Evolutionary conservation across 2,113 vertebrate species (phyloP).

Genomic region (Ictidomys tridecemlineatus): DNA sequence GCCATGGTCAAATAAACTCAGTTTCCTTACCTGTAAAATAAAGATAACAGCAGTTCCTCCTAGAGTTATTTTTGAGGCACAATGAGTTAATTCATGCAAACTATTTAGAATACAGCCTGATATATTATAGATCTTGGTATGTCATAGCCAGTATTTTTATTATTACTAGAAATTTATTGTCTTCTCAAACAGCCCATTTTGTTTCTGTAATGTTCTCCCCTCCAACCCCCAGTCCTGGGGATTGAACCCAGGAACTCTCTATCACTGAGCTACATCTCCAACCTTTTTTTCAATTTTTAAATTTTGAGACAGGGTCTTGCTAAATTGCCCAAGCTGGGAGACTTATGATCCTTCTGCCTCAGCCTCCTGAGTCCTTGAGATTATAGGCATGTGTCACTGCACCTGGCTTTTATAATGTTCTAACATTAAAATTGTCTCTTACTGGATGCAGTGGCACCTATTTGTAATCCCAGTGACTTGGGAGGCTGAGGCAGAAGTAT

Average conservation of each 20-base stretch:
- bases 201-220: background rate
- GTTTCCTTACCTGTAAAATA: background rate
- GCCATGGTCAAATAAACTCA: background rate
- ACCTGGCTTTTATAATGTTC: background rate
- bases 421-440: background rate
- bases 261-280: too few relatives aligned
- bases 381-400: too few relatives aligned
- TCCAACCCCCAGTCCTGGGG: too few relatives aligned
- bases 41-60: background rate
- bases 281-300: too few relatives aligned
- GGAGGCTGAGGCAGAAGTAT: background rate
- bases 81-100: slow-evolving; percentile 33
- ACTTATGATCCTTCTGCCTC: too few relatives aligned
- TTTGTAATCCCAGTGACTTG: background rate
- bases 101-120: background rate
- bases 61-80: background rate
- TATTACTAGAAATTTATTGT: background rate
- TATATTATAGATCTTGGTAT: background rate
- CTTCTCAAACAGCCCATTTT: background rate
- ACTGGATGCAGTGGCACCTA: too few relatives aligned
- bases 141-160: background rate
- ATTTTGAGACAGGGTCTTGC: too few relatives aligned
- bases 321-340: too few relatives aligned
- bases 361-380: too few relatives aligned
- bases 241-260: too few relatives aligned